Evolutionary conservation across 2,113 vertebrate species (phyloP).

Genomic region (Edolisoma coerulescens): DNA sequence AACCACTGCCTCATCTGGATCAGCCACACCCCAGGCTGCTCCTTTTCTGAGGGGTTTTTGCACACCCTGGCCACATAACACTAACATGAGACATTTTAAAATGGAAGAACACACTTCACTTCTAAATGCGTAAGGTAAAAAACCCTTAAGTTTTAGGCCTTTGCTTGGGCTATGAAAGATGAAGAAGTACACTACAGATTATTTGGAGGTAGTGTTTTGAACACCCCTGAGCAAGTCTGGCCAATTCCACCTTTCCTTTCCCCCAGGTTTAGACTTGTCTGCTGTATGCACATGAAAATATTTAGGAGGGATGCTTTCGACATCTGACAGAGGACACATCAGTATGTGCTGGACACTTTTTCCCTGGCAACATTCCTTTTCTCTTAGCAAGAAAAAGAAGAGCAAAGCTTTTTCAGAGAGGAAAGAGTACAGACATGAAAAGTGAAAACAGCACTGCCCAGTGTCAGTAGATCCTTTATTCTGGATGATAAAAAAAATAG

Average conservation of each 20-base stretch:
- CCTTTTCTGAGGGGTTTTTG: not conserved
- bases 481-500: not conserved
- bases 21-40: not conserved
- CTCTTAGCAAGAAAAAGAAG: conserved; percentile 61
- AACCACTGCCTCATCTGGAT: not conserved
- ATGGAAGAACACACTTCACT: not conserved
- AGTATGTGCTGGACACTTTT: conserved; percentile 14
- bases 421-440: conserved; percentile 15
- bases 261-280: not conserved
- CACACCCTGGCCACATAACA: fast-evolving
- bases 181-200: not conserved
- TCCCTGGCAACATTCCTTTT: conserved; percentile 64
- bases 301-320: conserved; percentile 23
- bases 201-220: not conserved
- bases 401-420: conserved; percentile 39
- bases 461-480: not conserved
- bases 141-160: not conserved
- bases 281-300: not conserved
- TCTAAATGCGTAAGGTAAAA: not conserved
- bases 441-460: conserved; percentile 11
- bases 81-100: not conserved
- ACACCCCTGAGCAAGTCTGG: not conserved
- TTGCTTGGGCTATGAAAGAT: not conserved
- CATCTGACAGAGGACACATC: conserved; percentile 29
- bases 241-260: not conserved